A percentile compares a stretch with the other conserved stretches of the same genome.
phyloP scores from a whole-genome alignment of 2,888 invertebrate genomes.

The Torymus tubicola region DNA sequence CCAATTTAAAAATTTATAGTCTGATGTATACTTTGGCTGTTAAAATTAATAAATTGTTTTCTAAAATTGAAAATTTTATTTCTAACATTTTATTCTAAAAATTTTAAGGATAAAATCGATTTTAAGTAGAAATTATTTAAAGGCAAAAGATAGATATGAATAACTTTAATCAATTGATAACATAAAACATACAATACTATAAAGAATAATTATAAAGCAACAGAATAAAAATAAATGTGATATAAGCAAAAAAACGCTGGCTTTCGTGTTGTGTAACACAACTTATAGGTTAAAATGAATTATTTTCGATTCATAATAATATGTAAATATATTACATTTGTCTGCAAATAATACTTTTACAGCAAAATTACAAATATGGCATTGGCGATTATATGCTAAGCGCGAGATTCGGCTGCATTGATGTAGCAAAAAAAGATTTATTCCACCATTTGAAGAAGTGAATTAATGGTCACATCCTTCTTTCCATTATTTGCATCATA shows the following conservation, averaged over 20 bases:
- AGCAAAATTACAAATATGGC: conserved; percentile 70
- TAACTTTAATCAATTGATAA: too few relatives aligned
- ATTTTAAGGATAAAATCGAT: too few relatives aligned
- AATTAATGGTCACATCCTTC: conserved; percentile 93
- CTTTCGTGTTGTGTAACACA: too few relatives aligned
- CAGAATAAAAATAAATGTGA: too few relatives aligned
- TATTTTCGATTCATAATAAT: conserved; percentile 61
- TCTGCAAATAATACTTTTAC: conserved; percentile 62
- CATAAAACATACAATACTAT: too few relatives aligned
- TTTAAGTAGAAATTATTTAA: background rate
- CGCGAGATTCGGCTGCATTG: conserved; percentile 44
- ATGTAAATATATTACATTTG: conserved; percentile 70
- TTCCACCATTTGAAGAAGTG: conserved; percentile 91
- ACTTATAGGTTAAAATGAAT: conserved; percentile 14
- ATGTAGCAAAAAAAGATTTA: conserved; percentile 71
- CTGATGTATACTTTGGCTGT: conserved; percentile 43
- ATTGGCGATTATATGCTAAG: conserved; percentile 61
- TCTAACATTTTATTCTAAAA: too few relatives aligned
- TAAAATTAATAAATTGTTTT: conserved; percentile 53
- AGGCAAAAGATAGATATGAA: background rate
- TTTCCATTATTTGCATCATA: conserved; percentile 92
- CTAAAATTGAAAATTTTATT: conserved; percentile 36
- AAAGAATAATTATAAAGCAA: too few relatives aligned
- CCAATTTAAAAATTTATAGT: conserved; percentile 33
- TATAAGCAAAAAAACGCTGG: too few relatives aligned